These are phyloP conservation scores for Drosophila gunungcola DNA, from an alignment of 1,140 invertebrate species.

Conservation along the genomic window DNA sequence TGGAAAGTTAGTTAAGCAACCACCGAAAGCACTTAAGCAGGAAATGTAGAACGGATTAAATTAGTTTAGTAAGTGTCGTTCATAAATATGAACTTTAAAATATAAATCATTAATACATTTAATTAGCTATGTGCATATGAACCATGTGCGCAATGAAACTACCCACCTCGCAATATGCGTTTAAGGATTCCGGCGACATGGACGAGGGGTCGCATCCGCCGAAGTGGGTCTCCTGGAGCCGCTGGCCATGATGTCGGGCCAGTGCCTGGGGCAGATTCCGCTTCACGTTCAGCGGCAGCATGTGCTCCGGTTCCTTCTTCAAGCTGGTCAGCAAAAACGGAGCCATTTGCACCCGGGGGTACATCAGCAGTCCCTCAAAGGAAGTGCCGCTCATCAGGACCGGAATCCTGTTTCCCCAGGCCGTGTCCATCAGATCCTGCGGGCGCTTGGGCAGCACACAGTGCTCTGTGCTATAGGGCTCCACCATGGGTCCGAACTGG, in stretches of 20 bases:
- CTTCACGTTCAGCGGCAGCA: constrained; percentile 59
- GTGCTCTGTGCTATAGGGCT: constrained; percentile 61
- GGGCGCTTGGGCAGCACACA: constrained; percentile 63
- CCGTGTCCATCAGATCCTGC: constrained; percentile 39
- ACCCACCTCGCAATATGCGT: constrained; percentile 62
- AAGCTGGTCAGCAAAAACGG: constrained; percentile 64
- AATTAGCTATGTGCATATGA: too few relatives aligned
- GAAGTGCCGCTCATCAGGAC: constrained; percentile 85
- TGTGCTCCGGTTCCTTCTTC: constrained; percentile 58
- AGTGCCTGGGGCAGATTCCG: constrained; percentile 41
- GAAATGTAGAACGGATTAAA: too few relatives aligned
- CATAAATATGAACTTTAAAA: too few relatives aligned
- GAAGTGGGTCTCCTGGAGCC: constrained; percentile 61
- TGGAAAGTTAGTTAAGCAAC: too few relatives aligned
- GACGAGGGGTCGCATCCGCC: constrained; percentile 34
- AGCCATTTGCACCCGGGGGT: constrained; percentile 50
- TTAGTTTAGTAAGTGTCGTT: too few relatives aligned
- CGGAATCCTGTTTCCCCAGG: constrained; percentile 85
- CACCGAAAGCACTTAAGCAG: too few relatives aligned
- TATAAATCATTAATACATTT: too few relatives aligned
- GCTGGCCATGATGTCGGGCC: constrained; percentile 46
- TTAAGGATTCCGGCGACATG: constrained; percentile 40
- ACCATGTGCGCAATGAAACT: too few relatives aligned
- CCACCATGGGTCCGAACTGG: constrained; percentile 72
- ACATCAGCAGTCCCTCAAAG: constrained; percentile 76